Evolutionary conservation across 1,140 invertebrate species (phyloP).

Genomic region (Bombus huntii): DNA sequence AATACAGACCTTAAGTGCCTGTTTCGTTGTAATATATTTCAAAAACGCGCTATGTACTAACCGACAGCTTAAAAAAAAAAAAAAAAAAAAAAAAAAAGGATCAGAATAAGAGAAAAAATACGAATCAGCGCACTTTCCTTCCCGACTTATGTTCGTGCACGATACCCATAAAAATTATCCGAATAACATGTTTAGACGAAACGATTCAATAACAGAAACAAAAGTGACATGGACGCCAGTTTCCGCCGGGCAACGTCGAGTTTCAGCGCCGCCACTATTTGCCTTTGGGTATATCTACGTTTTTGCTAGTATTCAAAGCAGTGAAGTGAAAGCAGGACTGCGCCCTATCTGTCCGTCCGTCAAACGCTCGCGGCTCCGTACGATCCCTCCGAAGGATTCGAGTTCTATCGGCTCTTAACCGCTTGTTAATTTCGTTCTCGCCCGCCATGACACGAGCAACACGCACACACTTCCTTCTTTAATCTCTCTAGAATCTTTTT

Average conservation of each 20-base stretch:
- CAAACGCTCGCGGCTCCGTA: slow-evolving; percentile 12
- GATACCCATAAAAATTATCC: not conserved
- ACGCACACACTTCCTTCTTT: slow-evolving; percentile 2
- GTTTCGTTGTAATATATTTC: not conserved
- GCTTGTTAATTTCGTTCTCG: slow-evolving; percentile 38
- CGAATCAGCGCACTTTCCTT: not conserved
- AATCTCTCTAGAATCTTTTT: not conserved
- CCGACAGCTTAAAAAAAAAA: rapidly evolving
- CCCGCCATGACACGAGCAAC: slow-evolving; percentile 9
- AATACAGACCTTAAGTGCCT: not conserved
- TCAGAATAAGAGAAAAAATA: not conserved
- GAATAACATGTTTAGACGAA: not conserved
- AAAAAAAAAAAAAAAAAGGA: not conserved
- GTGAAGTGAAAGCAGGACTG: slow-evolving; percentile 37
- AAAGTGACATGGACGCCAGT: slow-evolving; percentile 7
- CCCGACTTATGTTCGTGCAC: too few relatives aligned
- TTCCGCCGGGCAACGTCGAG: not conserved
- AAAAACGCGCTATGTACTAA: not conserved
- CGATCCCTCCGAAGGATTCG: slow-evolving; percentile 18
- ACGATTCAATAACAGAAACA: not conserved
- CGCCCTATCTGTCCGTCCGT: slow-evolving; percentile 41
- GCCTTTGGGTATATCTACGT: slow-evolving; percentile 35
- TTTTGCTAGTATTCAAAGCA: slow-evolving; percentile 9
- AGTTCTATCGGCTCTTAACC: slow-evolving; percentile 26
- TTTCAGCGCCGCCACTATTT: not conserved